Percentiles rank a stretch among this genome's conserved stretches.
These are phyloP conservation scores for Schizotus pectinicornis DNA, from an alignment of 2,888 invertebrate species.

Conservation along the genomic window DNA sequence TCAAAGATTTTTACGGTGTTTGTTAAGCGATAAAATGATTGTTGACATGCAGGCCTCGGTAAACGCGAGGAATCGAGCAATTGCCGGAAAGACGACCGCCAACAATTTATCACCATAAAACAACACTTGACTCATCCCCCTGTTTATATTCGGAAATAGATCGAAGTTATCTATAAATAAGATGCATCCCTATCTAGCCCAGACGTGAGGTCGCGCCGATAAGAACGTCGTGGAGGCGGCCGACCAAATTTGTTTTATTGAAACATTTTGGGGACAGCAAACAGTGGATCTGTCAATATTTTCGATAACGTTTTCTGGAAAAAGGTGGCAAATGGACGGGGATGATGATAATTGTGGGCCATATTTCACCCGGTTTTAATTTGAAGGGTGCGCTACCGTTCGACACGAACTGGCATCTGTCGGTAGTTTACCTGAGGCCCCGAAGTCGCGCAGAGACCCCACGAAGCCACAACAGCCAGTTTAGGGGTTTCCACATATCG, in stretches of 20 bases:
- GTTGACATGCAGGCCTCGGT: too few relatives aligned
- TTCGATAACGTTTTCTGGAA: neutral
- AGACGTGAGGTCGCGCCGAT: conserved; percentile 12
- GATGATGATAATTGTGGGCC: conserved; percentile 1
- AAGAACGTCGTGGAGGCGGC: neutral
- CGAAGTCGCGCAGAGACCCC: neutral
- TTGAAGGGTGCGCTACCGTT: conserved; percentile 42
- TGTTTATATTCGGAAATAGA: conserved; percentile 17
- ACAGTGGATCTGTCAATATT: neutral
- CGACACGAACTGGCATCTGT: conserved; percentile 36
- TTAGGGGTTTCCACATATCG: too few relatives aligned
- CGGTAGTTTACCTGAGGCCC: conserved; percentile 31
- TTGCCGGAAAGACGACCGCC: too few relatives aligned
- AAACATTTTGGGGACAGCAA: neutral
- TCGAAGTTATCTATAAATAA: conserved; percentile 20
- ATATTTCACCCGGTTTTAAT: conserved; percentile 31
- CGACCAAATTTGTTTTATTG: conserved; percentile 11
- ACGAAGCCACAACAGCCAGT: too few relatives aligned
- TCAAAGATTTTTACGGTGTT: too few relatives aligned
- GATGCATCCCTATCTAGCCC: conserved; percentile 13
- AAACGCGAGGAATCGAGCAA: too few relatives aligned
- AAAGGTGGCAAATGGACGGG: neutral
- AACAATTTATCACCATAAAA: neutral
- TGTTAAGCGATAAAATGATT: too few relatives aligned
- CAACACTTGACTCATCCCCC: conserved; percentile 25